Conservation (phyloP, 2,888 invertebrate genomes). For the Malthinus seriepunctatus region DNA sequence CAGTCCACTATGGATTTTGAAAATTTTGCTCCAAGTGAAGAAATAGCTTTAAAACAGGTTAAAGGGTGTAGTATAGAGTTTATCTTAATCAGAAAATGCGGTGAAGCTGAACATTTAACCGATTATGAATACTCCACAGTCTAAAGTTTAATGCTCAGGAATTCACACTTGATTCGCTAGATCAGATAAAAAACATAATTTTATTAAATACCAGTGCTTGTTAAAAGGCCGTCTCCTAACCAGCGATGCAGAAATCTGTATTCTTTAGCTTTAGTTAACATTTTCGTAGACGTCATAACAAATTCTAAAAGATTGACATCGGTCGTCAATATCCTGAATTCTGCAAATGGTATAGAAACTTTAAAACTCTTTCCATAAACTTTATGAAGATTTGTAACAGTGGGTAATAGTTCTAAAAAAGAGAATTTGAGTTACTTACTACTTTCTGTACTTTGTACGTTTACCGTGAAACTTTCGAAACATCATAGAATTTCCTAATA, state of each 20-base stretch:
- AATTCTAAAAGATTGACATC: constrained; percentile 33
- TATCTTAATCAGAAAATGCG: too few relatives aligned
- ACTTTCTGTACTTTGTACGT: not conserved
- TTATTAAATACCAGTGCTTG: constrained; percentile 44
- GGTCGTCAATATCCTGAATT: constrained; percentile 23
- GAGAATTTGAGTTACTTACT: not conserved
- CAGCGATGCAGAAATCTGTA: constrained; percentile 42
- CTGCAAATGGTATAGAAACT: constrained; percentile 22
- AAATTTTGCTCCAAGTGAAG: too few relatives aligned
- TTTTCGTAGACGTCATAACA: constrained; percentile 37
- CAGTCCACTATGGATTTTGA: too few relatives aligned
- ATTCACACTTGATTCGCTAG: too few relatives aligned
- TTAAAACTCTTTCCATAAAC: constrained; percentile 30
- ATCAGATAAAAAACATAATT: too few relatives aligned
- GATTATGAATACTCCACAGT: too few relatives aligned
- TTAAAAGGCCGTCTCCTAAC: constrained; percentile 45
- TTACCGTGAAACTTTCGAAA: not conserved
- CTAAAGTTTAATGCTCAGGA: too few relatives aligned
- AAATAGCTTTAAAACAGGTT: too few relatives aligned
- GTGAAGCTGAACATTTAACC: too few relatives aligned
- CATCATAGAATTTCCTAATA: constrained; percentile 45
- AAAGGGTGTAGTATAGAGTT: too few relatives aligned
- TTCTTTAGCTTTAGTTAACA: constrained; percentile 41
- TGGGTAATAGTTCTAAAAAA: constrained; percentile 25
- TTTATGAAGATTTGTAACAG: constrained; percentile 19